These are phyloP conservation scores for Steinernema scapterisci DNA, from an alignment of 2,888 invertebrate species.

Conservation along the genomic window DNA sequence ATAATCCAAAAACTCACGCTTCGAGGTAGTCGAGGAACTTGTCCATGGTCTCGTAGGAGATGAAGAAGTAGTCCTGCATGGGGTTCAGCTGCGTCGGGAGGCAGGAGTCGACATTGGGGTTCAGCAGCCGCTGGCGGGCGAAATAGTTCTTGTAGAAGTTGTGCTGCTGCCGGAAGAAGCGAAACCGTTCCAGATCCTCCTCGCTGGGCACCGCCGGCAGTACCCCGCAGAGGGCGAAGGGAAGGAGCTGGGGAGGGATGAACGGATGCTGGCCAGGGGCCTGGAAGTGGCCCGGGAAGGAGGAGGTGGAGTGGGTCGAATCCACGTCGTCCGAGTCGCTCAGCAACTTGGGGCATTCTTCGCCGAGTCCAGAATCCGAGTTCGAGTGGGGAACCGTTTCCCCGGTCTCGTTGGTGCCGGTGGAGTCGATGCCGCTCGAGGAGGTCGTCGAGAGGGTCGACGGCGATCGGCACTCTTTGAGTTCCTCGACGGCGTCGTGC, in stretches of 20 bases:
- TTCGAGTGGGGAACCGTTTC: slow-evolving; percentile 25
- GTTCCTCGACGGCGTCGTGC: neutral
- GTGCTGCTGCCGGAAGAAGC: slow-evolving; percentile 24
- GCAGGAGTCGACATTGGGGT: neutral
- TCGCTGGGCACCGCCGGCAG: slow-evolving; percentile 5
- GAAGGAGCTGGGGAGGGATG: neutral
- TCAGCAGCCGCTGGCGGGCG: slow-evolving; percentile 7
- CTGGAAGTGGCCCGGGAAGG: neutral
- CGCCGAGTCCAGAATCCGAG: slow-evolving; percentile 17
- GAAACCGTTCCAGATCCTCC: slow-evolving; percentile 8
- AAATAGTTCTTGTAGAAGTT: slow-evolving; percentile 27
- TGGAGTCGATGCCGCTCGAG: slow-evolving; percentile 25
- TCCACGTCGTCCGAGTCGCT: slow-evolving; percentile 28
- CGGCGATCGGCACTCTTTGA: slow-evolving; percentile 6
- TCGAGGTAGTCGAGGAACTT: slow-evolving; percentile 22
- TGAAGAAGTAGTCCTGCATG: neutral
- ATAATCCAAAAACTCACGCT: neutral
- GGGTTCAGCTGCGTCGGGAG: slow-evolving; percentile 7
- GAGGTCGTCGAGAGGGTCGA: slow-evolving; percentile 24
- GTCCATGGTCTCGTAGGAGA: slow-evolving; percentile 29
- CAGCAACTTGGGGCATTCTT: slow-evolving; percentile 16
- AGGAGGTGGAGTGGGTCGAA: slow-evolving; percentile 2
- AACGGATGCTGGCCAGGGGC: neutral
- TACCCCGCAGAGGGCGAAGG: neutral
- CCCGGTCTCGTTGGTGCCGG: slow-evolving; percentile 6